Conservation (phyloP, 1,140 invertebrate genomes). For the Drosophila rhopaloa region DNA sequence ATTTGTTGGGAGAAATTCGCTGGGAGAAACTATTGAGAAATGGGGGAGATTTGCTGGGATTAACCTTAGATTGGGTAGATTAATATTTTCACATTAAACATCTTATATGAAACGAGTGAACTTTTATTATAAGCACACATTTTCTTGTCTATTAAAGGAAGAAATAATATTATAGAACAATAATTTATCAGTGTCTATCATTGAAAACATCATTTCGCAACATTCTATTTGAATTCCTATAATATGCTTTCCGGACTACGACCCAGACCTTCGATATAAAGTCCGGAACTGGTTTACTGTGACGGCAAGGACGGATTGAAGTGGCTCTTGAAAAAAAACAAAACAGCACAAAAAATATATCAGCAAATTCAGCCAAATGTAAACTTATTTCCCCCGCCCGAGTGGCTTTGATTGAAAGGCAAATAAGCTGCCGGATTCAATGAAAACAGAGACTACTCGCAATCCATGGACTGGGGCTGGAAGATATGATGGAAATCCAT, state of each 20-base stretch:
- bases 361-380: conserved; percentile 42
- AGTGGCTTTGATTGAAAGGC: conserved; percentile 65
- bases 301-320: conserved; percentile 31
- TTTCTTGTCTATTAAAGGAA: too few species aligned
- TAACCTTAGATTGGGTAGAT: conserved; percentile 12
- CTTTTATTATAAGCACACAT: not conserved
- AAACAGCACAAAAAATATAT: conserved; percentile 33
- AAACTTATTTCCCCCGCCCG: conserved; percentile 49
- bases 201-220: not conserved
- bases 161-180: too few species aligned
- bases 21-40: conserved; percentile 22
- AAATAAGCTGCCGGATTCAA: conserved; percentile 74
- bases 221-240: not conserved
- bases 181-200: not conserved
- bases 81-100: not conserved
- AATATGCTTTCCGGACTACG: not conserved
- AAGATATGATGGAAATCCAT: conserved; percentile 53
- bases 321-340: conserved; percentile 40
- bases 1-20: conserved; percentile 29
- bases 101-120: too few species aligned
- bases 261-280: conserved; percentile 33
- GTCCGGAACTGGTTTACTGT: conserved; percentile 41
- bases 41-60: conserved; percentile 12
- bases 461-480: conserved; percentile 1
- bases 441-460: conserved; percentile 41